Conservation (phyloP, 2,888 invertebrate genomes). For the Nasonovia ribisnigri region DNA sequence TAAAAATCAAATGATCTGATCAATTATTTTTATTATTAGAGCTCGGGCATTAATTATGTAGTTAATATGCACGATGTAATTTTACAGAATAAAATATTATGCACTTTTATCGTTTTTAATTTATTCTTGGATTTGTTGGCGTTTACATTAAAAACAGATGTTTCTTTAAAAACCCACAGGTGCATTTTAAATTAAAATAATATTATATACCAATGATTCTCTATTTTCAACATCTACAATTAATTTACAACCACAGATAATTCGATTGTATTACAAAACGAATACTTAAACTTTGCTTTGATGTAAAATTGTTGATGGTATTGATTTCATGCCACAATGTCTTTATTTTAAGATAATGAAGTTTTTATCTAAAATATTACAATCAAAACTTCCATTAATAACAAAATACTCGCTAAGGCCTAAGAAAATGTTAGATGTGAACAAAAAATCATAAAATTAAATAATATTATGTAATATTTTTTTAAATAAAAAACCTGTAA, state of each 20-base stretch:
- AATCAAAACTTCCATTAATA: neutral
- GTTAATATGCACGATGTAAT: neutral
- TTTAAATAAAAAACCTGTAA: neutral
- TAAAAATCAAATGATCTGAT: neutral
- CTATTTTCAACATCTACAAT: neutral
- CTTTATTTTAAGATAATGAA: neutral
- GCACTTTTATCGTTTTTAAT: neutral
- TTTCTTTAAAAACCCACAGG: neutral
- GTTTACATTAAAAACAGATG: neutral
- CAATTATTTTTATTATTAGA: neutral
- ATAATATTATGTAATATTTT: neutral
- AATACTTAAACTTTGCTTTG: neutral
- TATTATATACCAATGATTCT: too few species aligned
- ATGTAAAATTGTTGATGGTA: neutral
- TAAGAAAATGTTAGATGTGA: too few species aligned
- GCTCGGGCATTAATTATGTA: neutral
- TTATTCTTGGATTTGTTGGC: neutral
- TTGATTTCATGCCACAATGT: neutral
- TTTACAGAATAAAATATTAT: neutral
- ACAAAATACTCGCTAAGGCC: neutral
- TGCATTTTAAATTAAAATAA: neutral
- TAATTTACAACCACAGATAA: neutral
- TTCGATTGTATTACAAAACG: neutral
- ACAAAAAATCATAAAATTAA: neutral
- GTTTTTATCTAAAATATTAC: neutral